Evolutionary conservation across 2,797 vertebrate species (phyloP).

Genomic region (Anniella stebbinsi): DNA sequence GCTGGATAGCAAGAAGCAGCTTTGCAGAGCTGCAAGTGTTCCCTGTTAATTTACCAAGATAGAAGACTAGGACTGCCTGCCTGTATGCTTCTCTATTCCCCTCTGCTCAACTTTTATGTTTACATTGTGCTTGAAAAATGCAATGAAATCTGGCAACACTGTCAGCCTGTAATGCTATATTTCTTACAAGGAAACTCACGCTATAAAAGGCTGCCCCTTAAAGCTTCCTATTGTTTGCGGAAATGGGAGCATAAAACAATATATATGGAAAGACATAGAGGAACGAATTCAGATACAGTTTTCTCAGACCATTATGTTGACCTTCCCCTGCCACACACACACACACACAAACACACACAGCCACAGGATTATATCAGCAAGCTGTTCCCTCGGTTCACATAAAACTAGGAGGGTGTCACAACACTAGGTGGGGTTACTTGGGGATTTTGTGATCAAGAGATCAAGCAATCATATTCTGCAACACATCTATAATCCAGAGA

Average conservation of each 20-base stretch:
- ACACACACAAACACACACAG: too few species aligned
- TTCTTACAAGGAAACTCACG: not conserved
- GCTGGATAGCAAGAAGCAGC: not conserved
- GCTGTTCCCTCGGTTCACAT: not conserved
- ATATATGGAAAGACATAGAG: not conserved
- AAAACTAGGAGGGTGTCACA: not conserved
- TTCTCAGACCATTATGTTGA: not conserved
- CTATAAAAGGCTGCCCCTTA: not conserved
- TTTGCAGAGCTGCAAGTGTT: not conserved
- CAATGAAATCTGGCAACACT: not conserved
- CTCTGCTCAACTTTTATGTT: not conserved
- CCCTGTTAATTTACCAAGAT: not conserved
- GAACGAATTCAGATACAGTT: not conserved
- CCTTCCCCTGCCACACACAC: too few species aligned
- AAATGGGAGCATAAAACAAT: not conserved
- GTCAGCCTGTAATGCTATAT: not conserved
- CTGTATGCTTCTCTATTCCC: not conserved
- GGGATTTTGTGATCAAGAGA: constrained; percentile 5
- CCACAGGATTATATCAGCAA: not conserved
- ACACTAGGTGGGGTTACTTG: not conserved
- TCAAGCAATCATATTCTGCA: not conserved
- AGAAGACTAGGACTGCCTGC: not conserved
- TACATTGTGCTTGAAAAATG: not conserved
- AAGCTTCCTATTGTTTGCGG: not conserved
- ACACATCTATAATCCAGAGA: not conserved